Evolutionary conservation across 2,113 vertebrate genomes (phyloP), one percentile per base, ranked within the genome.

Genomic region (Coptodon bakossiorum): DNA sequence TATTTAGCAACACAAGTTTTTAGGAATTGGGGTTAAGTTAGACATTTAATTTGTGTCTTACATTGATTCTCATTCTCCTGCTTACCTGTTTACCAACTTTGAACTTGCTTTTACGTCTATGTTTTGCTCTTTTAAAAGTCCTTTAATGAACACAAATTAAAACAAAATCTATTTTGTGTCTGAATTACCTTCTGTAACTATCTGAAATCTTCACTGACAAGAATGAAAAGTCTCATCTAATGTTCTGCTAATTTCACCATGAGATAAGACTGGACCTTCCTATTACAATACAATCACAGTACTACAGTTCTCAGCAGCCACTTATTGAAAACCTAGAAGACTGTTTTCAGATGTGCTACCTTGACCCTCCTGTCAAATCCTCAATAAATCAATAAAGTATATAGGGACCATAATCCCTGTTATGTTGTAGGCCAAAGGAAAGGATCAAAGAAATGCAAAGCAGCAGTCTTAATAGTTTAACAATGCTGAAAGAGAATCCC

Each of bases 381-480:
- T 89, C 59, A 86, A 79, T 89, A 90, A 81, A 86, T 90, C 9
- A 89, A 38, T 38, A 38, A 66, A 48, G 3, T 7, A n/a, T 80
- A 50, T 80, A 3, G 7, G 48, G 81, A 50, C 8, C 71, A 76
- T 43, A 71, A 29, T 52, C 59, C 29, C 54, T 85, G 81, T 59
- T 78, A 54, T 81, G 73, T 45, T 12, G 17, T 6, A 19, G 50
- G 22, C 57, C 76, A 80, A 83, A 83, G 66, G 24, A 82, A 59
- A 48, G 16, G 83, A 90, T 88, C 76, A 88, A 71, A 87, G 48
- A 43, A 38, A 93, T 83, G 86, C 73, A 83, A 87, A 89, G 24
- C n/a, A 83, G 56, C 19, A 12, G 22, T 45, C 50, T 24, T 31
- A 79, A 22, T 24, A 83, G 83, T 54, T 83, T 71, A 86, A 86